Conservation (phyloP, 2,113 vertebrate species). For the Barbus barbus region DNA sequence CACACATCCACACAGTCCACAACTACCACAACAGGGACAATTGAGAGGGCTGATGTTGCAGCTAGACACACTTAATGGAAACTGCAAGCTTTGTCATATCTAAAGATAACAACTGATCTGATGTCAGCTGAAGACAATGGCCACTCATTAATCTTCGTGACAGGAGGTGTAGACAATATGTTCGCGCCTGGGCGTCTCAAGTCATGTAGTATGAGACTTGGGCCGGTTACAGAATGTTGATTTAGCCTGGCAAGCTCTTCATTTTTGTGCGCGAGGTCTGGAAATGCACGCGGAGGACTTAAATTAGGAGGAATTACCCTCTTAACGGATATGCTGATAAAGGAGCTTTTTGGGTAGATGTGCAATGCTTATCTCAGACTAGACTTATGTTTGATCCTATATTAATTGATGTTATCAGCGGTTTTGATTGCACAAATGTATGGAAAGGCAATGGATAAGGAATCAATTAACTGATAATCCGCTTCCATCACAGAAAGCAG, state of each 20-base stretch:
- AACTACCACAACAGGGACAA: slow-evolving; percentile 33
- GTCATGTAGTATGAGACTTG: neutral
- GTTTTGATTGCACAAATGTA: neutral
- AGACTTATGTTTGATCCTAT: neutral
- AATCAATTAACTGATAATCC: slow-evolving; percentile 4
- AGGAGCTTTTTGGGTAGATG: neutral
- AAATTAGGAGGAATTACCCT: slow-evolving; percentile 13
- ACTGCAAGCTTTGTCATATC: slow-evolving; percentile 77
- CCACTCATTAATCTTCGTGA: slow-evolving; percentile 75
- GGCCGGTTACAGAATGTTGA: slow-evolving; percentile 6
- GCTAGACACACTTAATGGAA: slow-evolving; percentile 70
- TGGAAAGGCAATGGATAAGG: neutral
- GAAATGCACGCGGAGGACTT: neutral
- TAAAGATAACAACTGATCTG: slow-evolving; percentile 74
- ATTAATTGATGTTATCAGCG: neutral
- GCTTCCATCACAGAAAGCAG: too few relatives aligned
- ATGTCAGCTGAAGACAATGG: slow-evolving; percentile 77
- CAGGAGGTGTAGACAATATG: slow-evolving; percentile 64
- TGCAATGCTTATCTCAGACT: neutral
- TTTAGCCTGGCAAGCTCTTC: slow-evolving; percentile 29
- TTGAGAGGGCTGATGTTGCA: slow-evolving; percentile 33
- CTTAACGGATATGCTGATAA: neutral
- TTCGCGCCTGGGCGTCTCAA: slow-evolving; percentile 46
- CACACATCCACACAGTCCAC: slow-evolving; percentile 1
- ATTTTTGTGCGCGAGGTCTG: neutral